Percentiles rank a stretch among this genome's conserved stretches.
Conservation (phyloP, 2,797 vertebrate genomes). For the Hippocampus kuda region DNA sequence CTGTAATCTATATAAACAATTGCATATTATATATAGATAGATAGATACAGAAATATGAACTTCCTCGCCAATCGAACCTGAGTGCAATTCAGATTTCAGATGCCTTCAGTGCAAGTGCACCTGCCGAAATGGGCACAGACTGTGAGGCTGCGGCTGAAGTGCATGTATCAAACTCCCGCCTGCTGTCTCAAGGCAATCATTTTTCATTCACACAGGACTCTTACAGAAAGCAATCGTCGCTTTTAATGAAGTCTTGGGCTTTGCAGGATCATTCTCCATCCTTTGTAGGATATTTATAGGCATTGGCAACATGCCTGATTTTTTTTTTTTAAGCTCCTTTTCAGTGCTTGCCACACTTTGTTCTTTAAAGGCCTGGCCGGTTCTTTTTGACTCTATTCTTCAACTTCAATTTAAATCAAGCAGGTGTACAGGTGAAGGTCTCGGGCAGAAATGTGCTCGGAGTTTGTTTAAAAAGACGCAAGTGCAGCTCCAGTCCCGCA, state of each 20-base stretch:
- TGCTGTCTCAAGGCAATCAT: constrained; percentile 8
- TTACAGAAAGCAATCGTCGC: constrained; percentile 13
- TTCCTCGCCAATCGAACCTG: neutral
- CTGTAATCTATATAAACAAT: no score
- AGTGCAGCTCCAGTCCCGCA: neutral
- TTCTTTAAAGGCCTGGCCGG: constrained; percentile 7
- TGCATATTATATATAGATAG: no score
- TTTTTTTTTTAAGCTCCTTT: constrained; percentile 14
- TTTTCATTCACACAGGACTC: constrained; percentile 26
- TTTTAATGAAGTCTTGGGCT: constrained; percentile 44
- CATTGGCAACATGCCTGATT: constrained; percentile 16
- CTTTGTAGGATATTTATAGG: constrained; percentile 40
- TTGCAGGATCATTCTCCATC: constrained; percentile 34
- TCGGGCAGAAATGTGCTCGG: neutral
- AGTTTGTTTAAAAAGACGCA: neutral
- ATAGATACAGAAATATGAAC: neutral
- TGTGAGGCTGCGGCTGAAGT: neutral
- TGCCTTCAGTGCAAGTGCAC: neutral
- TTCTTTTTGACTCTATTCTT: constrained; percentile 10
- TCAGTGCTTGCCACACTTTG: constrained; percentile 16
- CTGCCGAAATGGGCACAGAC: neutral
- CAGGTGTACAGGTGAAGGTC: neutral
- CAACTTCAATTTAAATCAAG: constrained; percentile 5
- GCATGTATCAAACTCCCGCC: neutral
- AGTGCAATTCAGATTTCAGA: neutral